A percentile compares a stretch with the other conserved stretches of the same genome.
phyloP scores from a whole-genome alignment of 2,888 invertebrate species.

The Smittia sp. region DNA sequence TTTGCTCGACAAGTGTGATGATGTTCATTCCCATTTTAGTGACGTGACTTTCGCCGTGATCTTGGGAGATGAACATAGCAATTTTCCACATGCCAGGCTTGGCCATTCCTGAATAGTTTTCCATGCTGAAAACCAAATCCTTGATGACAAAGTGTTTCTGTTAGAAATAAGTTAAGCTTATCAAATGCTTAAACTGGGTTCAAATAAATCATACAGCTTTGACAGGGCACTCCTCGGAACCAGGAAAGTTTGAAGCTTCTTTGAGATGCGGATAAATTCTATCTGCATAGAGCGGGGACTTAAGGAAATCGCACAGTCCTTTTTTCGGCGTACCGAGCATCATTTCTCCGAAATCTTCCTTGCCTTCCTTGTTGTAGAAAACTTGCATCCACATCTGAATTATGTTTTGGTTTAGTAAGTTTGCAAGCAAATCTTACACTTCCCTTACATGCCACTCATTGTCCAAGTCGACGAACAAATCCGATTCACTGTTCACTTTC shows the following conservation, averaged over 20 bases:
- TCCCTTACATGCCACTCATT: slow-evolving; percentile 28
- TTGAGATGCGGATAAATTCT: background rate
- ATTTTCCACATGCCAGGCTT: slow-evolving; percentile 5
- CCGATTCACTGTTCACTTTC: slow-evolving; percentile 2
- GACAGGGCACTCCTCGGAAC: slow-evolving; percentile 17
- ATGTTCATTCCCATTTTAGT: slow-evolving; percentile 11
- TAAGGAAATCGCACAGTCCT: slow-evolving; percentile 17
- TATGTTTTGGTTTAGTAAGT: background rate
- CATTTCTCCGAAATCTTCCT: slow-evolving; percentile 11
- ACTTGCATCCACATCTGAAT: slow-evolving; percentile 27
- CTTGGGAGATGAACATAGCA: slow-evolving; percentile 22
- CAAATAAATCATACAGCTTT: slow-evolving; percentile 10
- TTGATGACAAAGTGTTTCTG: slow-evolving; percentile 1
- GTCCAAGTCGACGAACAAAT: slow-evolving; percentile 21
- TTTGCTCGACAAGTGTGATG: background rate
- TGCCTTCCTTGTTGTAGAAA: slow-evolving; percentile 10
- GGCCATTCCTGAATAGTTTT: background rate
- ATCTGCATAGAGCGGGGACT: background rate
- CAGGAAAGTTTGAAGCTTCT: slow-evolving; percentile 11
- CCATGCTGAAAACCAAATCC: background rate
- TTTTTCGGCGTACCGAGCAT: background rate
- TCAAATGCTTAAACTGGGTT: background rate
- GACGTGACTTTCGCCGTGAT: slow-evolving; percentile 24
- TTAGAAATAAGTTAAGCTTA: background rate
- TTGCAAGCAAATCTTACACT: background rate